Evolutionary conservation across 2,113 vertebrate species (phyloP).

Genomic region (Elaphurus davidianus): DNA sequence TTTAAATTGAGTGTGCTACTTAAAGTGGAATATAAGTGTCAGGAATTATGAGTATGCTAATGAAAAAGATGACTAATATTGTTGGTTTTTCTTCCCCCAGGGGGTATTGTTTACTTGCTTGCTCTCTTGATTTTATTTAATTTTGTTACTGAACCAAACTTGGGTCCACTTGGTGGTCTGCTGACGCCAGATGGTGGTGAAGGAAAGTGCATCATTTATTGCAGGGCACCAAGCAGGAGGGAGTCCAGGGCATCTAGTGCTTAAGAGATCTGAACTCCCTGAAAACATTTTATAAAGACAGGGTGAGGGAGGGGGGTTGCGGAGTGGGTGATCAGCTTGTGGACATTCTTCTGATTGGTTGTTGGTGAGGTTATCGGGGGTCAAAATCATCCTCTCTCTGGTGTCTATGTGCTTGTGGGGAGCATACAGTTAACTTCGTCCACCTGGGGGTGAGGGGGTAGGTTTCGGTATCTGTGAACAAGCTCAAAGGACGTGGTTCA

Average conservation of each 20-base stretch:
- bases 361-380: background rate
- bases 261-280: background rate
- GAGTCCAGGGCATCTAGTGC: background rate
- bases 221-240: background rate
- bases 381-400: background rate
- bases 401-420: background rate
- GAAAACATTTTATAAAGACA: background rate
- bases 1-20: slow-evolving; percentile 21
- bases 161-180: background rate
- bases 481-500: background rate
- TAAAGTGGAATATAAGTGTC: background rate
- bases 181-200: background rate
- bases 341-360: background rate
- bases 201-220: background rate
- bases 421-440: background rate
- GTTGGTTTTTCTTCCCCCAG: background rate
- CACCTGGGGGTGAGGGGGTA: background rate
- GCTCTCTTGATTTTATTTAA: background rate
- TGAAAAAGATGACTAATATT: background rate
- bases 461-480: background rate
- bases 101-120: background rate
- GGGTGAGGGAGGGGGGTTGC: too few relatives aligned
- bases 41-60: background rate
- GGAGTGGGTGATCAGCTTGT: background rate
- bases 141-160: background rate